Percentiles rank a stretch among this genome's conserved stretches.
Conservation (phyloP, 1,140 invertebrate species). For the Physella acuta region DNA sequence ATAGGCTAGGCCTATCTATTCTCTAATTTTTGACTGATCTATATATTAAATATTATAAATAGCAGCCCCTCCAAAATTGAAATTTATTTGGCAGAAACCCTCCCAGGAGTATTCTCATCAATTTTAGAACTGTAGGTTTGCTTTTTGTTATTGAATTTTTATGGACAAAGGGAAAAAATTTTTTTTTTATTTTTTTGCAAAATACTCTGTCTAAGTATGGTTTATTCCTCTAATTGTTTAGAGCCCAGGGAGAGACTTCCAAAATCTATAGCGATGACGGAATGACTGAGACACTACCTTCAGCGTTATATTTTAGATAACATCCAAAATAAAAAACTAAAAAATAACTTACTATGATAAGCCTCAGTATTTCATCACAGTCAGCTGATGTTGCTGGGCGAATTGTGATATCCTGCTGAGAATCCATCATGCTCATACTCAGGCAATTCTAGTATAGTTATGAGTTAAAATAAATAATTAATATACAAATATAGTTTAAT, state of each 20-base stretch:
- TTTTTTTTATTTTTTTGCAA: background rate
- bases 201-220: background rate
- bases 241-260: no score
- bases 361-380: slow-evolving; percentile 32
- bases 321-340: background rate
- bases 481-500: no score
- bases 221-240: background rate
- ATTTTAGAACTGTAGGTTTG: background rate
- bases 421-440: background rate
- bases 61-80: no score
- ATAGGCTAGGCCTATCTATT: no score
- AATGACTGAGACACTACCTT: no score
- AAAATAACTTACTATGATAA: slow-evolving; percentile 34
- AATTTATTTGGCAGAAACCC: no score
- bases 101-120: background rate
- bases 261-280: no score
- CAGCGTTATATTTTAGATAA: no score
- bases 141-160: background rate
- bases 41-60: no score
- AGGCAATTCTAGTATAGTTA: no score
- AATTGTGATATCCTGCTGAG: slow-evolving; percentile 5
- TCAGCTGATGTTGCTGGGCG: slow-evolving; percentile 30
- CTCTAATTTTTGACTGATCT: no score
- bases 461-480: no score
- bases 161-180: background rate